These are phyloP conservation scores for Agrochola macilenta DNA, from an alignment of 2,888 invertebrate species.

Conservation along the genomic window DNA sequence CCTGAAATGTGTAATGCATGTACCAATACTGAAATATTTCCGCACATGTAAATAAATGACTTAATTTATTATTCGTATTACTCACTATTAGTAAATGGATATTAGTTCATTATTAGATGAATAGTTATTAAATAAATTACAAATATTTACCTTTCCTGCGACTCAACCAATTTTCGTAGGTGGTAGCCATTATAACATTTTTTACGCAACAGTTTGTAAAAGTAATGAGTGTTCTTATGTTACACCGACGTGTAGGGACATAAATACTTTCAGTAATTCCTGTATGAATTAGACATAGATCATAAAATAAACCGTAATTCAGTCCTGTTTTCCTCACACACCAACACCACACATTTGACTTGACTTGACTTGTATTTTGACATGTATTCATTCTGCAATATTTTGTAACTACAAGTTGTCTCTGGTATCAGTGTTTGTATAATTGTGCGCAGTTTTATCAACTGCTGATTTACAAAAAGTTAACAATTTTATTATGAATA, in stretches of 20 bases:
- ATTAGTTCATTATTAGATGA: slow-evolving; percentile 5
- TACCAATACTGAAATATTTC: slow-evolving; percentile 33
- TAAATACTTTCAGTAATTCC: slow-evolving; percentile 68
- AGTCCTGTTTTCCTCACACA: slow-evolving; percentile 79
- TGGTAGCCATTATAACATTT: slow-evolving; percentile 88
- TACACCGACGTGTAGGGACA: slow-evolving; percentile 60
- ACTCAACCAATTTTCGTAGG: slow-evolving; percentile 86
- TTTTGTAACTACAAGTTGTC: slow-evolving; percentile 36
- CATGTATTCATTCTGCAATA: slow-evolving; percentile 44
- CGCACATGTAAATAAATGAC: slow-evolving; percentile 5
- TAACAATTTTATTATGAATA: neutral
- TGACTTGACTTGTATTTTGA: slow-evolving; percentile 66
- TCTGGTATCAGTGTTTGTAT: slow-evolving; percentile 21
- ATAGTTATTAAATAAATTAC: slow-evolving; percentile 55
- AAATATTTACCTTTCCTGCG: slow-evolving; percentile 87
- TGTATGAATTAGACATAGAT: slow-evolving; percentile 68
- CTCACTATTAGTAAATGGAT: slow-evolving; percentile 8
- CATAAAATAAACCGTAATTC: slow-evolving; percentile 74
- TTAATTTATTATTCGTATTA: neutral
- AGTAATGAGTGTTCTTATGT: slow-evolving; percentile 48
- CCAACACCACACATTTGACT: slow-evolving; percentile 72
- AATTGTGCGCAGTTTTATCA: neutral
- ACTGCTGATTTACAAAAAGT: too few species aligned
- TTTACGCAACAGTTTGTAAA: slow-evolving; percentile 67
- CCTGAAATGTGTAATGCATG: slow-evolving; percentile 79